Base-by-base conservation (phyloP, 2,113 vertebrate genomes). In the Urocynchramus pylzowi region DNA sequence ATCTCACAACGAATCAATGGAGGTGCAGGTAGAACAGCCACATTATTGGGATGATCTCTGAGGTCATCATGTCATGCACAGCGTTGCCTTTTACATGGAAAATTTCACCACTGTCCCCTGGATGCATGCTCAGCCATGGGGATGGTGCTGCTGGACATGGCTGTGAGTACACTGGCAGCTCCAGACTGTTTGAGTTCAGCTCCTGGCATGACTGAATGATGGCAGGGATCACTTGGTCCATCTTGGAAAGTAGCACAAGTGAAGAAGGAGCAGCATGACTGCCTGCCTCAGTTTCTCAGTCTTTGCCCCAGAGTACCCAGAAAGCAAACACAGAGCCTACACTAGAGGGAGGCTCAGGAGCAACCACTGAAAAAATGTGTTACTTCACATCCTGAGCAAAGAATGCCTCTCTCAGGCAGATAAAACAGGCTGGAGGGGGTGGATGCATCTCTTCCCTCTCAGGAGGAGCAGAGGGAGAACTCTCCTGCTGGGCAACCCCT, bases 21-120 rank as follows among this genome's bases (percentile, higher is more conserved):
- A 73, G 41, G 12, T 33, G 15, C 17, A 53, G 26, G 30, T 14
- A 50, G 49, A 71, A 75, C 6, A 49, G 13, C 11, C 45, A 33
- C 64, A 8, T 28, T 41, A 5, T 13, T 22, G 31, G 3, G 14
- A n/a, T 67, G 23, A 23, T 82, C 42, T 63, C 49, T 59, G 74
- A 57, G 74, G 37, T 56, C 52, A 70, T n/a, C 11, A 1, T 13
- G 31, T 13, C 8, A 1, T 10, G 37, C 31, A 23, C 49, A 39
- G 9, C 1, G 0, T 42, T 71, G 26, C 33, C 47, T 76, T 39
- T 35, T 39, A 28, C 22, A 3, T 1, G 1, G 70, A 5, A 73
- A 57, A 39, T 20, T 19, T 64, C 54, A 27, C 20, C 14, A 7
- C 8, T 65, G 19, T 69, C 45, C 42, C 65, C 41, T 28, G 16